Percentiles rank a stretch among this genome's conserved stretches.
Evolutionary conservation across 2,113 vertebrate genomes (phyloP).

Genomic region (Microcebus jonahi): DNA sequence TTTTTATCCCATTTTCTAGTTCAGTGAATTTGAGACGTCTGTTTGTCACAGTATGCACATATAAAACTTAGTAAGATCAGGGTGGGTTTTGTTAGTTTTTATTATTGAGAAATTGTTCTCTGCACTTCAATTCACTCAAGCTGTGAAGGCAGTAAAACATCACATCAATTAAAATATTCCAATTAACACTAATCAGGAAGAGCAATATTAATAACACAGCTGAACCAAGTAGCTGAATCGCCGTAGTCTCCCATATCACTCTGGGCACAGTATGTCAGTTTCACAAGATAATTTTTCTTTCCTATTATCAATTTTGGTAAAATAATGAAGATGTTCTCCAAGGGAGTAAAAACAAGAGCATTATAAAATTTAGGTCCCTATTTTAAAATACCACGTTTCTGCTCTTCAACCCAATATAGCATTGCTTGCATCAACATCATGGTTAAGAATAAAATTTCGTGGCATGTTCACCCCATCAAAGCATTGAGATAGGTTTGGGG

Average conservation of each 20-base stretch:
- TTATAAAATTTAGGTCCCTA: not conserved
- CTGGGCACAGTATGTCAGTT: slow-evolving; percentile 1
- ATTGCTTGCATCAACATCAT: not conserved
- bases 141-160: slow-evolving; percentile 55
- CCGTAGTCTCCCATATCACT: not conserved
- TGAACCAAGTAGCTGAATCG: not conserved
- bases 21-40: not conserved
- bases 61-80: not conserved
- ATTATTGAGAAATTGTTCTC: slow-evolving; percentile 46
- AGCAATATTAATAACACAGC: slow-evolving; percentile 32
- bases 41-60: not conserved
- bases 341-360: not conserved
- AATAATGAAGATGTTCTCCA: not conserved
- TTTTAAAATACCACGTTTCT: not conserved
- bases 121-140: slow-evolving; percentile 5
- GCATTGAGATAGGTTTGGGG: not conserved
- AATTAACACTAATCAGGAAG: slow-evolving; percentile 62
- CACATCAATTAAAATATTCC: slow-evolving; percentile 61
- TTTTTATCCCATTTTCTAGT: not conserved
- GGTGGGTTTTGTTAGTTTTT: not conserved
- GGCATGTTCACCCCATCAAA: not conserved
- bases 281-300: not conserved
- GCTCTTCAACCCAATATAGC: not conserved
- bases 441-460: not conserved
- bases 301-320: slow-evolving; percentile 34